Conservation (phyloP, 2,797 vertebrate genomes). For the Sphaeramia orbicularis region DNA sequence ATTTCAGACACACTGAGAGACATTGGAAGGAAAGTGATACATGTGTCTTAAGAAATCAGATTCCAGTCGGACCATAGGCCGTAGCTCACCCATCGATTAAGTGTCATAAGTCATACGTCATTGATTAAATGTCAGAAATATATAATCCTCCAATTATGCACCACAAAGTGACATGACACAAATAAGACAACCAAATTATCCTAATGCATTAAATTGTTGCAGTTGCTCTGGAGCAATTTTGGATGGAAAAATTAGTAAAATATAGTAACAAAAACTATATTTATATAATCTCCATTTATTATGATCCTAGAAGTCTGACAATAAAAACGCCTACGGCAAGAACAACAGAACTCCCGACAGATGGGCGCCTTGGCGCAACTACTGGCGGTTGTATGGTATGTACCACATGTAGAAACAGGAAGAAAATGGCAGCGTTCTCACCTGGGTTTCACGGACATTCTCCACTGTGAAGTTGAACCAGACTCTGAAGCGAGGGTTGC, state of each 20-base stretch:
- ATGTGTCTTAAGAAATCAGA: neutral
- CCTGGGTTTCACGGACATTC: constrained; percentile 95
- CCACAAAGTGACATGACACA: neutral
- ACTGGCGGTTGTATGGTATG: neutral
- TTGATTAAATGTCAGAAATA: constrained; percentile 2
- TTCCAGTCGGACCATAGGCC: neutral
- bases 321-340: too few relatives aligned
- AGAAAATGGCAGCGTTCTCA: constrained; percentile 70
- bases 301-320: too few relatives aligned
- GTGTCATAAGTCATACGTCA: neutral
- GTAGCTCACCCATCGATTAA: neutral
- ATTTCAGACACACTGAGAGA: neutral
- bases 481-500: constrained; percentile 97
- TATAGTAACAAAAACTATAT: too few relatives aligned
- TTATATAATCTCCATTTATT: too few relatives aligned
- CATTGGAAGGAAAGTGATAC: neutral
- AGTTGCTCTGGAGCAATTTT: too few relatives aligned
- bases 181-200: neutral
- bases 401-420: neutral
- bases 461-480: constrained; percentile 99
- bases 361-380: too few relatives aligned
- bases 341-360: too few relatives aligned
- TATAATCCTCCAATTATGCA: neutral
- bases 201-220: too few relatives aligned
- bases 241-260: neutral